phyloP scores from a whole-genome alignment of 2,797 vertebrate genomes.

The Hozukius guyotensis region DNA sequence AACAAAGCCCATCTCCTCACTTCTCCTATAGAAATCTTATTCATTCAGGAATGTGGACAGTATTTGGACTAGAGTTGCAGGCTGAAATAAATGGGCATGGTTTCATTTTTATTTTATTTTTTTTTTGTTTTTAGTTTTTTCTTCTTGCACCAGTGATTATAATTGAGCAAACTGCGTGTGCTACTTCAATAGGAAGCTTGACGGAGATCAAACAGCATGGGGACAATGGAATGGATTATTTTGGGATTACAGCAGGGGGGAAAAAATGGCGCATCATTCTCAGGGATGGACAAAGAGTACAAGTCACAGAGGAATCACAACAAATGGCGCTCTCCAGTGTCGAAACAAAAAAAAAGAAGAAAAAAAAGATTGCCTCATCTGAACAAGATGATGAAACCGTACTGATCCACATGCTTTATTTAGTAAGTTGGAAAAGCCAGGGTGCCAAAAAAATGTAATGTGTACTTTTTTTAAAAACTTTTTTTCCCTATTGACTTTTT shows the following conservation, averaged over 20 bases:
- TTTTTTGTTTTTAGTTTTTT: conserved; percentile 50
- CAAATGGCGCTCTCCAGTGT: conserved; percentile 83
- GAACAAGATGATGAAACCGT: conserved; percentile 62
- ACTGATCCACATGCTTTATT: conserved; percentile 60
- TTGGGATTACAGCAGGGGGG: conserved; percentile 63
- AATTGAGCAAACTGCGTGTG: conserved; percentile 84
- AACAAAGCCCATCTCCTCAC: conserved; percentile 89
- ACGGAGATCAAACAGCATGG: conserved; percentile 86
- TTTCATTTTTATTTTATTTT: conserved; percentile 32
- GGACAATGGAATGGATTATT: conserved; percentile 78
- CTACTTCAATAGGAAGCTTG: conserved; percentile 85
- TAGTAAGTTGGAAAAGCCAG: conserved; percentile 54
- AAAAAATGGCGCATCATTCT: conserved; percentile 81
- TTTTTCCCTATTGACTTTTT: conserved; percentile 62
- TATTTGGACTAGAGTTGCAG: conserved; percentile 87
- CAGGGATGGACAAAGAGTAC: conserved; percentile 87
- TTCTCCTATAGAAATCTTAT: conserved; percentile 82
- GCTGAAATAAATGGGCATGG: conserved; percentile 71
- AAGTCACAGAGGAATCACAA: conserved; percentile 53
- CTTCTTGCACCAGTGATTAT: conserved; percentile 77
- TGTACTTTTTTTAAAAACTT: conserved; percentile 29
- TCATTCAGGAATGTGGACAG: conserved; percentile 90
- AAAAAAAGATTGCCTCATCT: conserved; percentile 87
- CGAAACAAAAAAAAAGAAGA: conserved; percentile 72
- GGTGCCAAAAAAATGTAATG: conserved; percentile 78